Base-by-base conservation (phyloP, 2,888 invertebrate genomes). In the Tenthredo mesomela region DNA sequence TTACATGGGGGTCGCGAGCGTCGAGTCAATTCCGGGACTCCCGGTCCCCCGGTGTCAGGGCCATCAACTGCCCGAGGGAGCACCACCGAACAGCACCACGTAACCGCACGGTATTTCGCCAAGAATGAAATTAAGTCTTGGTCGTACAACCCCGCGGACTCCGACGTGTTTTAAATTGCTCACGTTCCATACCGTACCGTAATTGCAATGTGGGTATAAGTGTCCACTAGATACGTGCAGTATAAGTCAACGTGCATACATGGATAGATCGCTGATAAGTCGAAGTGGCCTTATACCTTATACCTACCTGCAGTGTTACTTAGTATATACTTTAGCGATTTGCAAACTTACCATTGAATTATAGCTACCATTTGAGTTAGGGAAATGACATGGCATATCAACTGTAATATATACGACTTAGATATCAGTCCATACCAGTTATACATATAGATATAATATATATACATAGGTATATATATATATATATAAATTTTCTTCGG, bases 1-100 rank as follows among this genome's bases (percentile, higher is more conserved):
- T 89, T 90, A 89, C 90, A 90, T 87, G 89, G 88, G 87, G 87
- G 88, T 89, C 87, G 88, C 87, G 86, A 85, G 86, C 84, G 15
- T 65, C 77, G 61, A 84, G 84, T 84, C 77, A 75, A 84, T 77
- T 61, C 77, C 61, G 61, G 50, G 47, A 18, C 82, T 82, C 82
- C 82, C 75, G 50, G 25, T 75, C 70, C 37, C 40, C 70, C 70
- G 29, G 65, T 67, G 82, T 67, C 47, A 82, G 82, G 82, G 67
- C 82, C 82, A 82, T 82, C 82, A 82, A 67, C 82, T 82, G 82
- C 82, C 82, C 82, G 82, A 82, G 82, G 82, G 82, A 82, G 82
- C 21, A 70, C n/a, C 54, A 25, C 29, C 77, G 5, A 33, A 77
- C 77, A 77, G n/a, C 37, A 50, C 65, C 80, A 37, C 80, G 80